Percentiles rank a stretch among this genome's conserved stretches.
Conservation (phyloP, 2,888 invertebrate species). For the Poecilobothrus nobilitatus region DNA sequence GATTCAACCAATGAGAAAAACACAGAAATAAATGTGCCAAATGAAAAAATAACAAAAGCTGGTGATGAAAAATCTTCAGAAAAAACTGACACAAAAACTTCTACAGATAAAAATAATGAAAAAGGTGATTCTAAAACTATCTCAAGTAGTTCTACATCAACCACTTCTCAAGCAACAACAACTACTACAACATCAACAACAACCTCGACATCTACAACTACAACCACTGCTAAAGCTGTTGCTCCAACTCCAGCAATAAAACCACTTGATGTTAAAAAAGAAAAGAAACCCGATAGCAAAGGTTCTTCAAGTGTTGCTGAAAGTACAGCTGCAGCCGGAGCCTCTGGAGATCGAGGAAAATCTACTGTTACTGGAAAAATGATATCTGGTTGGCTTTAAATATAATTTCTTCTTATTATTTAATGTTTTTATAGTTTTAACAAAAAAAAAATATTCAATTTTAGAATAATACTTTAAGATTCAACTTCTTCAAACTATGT, state of each 20-base stretch:
- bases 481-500: too few relatives aligned
- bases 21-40: conserved; percentile 12
- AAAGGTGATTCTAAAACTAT: not conserved
- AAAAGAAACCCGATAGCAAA: conserved; percentile 25
- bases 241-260: conserved; percentile 26
- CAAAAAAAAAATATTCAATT: too few relatives aligned
- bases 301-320: conserved; percentile 18
- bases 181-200: conserved; percentile 29
- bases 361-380: conserved; percentile 65
- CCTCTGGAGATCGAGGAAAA: conserved; percentile 53
- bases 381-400: conserved; percentile 65
- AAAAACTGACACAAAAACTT: not conserved
- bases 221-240: conserved; percentile 27
- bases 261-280: conserved; percentile 22
- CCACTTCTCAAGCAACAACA: conserved; percentile 20
- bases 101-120: not conserved
- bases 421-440: too few relatives aligned
- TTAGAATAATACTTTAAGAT: too few relatives aligned
- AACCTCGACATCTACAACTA: conserved; percentile 18
- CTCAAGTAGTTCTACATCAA: conserved; percentile 16
- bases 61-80: too few relatives aligned
- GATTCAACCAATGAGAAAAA: not conserved
- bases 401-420: not conserved
- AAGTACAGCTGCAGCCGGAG: conserved; percentile 19
- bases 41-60: too few relatives aligned